A percentile compares a stretch with the other conserved stretches of the same genome.
phyloP scores from a whole-genome alignment of 35 echinoderm and acorn worm genomes.

The Eucidaris tribuloides region DNA sequence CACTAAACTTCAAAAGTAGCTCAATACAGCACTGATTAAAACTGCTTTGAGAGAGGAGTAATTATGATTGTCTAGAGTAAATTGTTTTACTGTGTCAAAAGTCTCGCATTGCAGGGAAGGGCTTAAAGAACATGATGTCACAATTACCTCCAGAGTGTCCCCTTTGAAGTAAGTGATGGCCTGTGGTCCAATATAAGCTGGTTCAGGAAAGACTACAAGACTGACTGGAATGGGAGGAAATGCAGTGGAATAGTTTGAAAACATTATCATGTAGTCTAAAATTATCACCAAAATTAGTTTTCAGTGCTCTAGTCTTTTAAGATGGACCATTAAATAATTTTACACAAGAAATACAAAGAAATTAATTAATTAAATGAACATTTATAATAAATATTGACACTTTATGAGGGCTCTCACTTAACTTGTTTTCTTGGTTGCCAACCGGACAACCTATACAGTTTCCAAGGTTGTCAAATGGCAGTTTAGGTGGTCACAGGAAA shows the following conservation, averaged over 20 bases:
- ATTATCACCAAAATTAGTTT: not conserved
- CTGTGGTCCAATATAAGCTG: constrained; percentile 75
- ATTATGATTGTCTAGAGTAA: too few species aligned
- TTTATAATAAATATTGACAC: not conserved
- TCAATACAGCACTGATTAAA: too few species aligned
- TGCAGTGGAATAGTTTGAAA: not conserved
- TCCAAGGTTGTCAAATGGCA: too few species aligned
- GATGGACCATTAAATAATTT: not conserved
- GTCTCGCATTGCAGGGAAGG: too few species aligned
- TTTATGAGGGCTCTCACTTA: too few species aligned
- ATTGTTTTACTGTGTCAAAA: too few species aligned
- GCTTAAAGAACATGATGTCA: too few species aligned
- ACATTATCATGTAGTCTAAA: not conserved
- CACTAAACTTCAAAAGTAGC: too few species aligned
- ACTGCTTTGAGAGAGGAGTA: too few species aligned
- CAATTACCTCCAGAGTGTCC: constrained; percentile 79
- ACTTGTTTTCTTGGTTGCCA: too few species aligned
- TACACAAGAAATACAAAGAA: not conserved
- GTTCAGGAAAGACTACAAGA: constrained; percentile 87
- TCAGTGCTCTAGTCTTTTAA: not conserved
- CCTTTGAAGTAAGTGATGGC: constrained; percentile 81
- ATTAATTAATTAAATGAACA: not conserved
- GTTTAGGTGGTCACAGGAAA: too few species aligned
- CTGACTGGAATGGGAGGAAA: constrained; percentile 49
- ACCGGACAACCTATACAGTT: too few species aligned